These are phyloP conservation scores for Atlantisia rogersi DNA, from an alignment of 2,113 vertebrate species.

Conservation along the genomic window DNA sequence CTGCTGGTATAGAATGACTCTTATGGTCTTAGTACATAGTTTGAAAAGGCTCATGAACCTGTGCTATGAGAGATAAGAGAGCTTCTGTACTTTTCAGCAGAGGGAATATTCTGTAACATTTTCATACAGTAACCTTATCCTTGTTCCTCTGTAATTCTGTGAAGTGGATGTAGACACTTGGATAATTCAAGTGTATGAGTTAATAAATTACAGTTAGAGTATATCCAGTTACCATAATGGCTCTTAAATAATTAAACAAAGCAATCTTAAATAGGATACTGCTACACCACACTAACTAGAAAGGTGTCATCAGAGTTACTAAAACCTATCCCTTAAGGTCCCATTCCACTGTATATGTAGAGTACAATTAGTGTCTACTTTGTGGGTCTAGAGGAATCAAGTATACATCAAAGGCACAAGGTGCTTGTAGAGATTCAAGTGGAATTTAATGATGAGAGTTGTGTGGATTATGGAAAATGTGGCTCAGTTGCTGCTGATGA, in stretches of 20 bases:
- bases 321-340: constrained; percentile 22
- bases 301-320: constrained; percentile 45
- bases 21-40: background rate
- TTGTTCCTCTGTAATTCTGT: constrained; percentile 36
- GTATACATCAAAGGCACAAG: constrained; percentile 14
- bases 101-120: background rate
- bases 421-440: background rate
- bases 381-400: background rate
- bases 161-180: constrained; percentile 14
- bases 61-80: background rate
- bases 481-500: fast-evolving
- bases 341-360: background rate
- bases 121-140: constrained; percentile 26
- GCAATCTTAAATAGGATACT: constrained; percentile 46
- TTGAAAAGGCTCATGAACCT: background rate
- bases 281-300: constrained; percentile 19
- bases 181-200: constrained; percentile 65
- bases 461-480: background rate
- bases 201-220: constrained; percentile 64
- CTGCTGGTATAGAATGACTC: background rate
- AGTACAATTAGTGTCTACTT: constrained; percentile 28
- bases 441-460: background rate
- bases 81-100: constrained; percentile 1
- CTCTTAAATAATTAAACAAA: constrained; percentile 68
- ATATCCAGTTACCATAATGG: constrained; percentile 57